Conservation (phyloP, 2,113 vertebrate genomes). For the Hippocampus barbouri region DNA sequence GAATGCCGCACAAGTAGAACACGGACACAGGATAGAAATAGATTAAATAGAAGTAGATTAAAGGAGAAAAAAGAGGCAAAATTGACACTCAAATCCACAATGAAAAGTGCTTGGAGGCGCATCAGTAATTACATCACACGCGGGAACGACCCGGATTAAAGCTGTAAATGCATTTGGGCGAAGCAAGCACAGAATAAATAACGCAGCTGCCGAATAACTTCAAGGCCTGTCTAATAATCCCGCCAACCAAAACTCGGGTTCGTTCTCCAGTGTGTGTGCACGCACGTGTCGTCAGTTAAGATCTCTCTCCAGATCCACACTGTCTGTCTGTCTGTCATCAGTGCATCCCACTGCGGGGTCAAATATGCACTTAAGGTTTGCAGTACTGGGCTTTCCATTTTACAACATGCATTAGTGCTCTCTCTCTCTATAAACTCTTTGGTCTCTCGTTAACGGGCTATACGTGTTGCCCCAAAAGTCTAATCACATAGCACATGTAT, state of each 20-base stretch:
- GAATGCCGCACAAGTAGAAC: constrained; percentile 47
- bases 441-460: no score
- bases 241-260: background rate
- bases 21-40: constrained; percentile 41
- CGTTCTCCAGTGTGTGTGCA: background rate
- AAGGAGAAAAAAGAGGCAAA: constrained; percentile 20
- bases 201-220: background rate
- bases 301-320: constrained; percentile 20
- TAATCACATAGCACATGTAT: no score
- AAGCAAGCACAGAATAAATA: constrained; percentile 6
- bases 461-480: no score
- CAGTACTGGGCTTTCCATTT: background rate
- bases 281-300: background rate
- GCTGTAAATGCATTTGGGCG: constrained; percentile 30
- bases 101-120: constrained; percentile 2
- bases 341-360: constrained; percentile 33
- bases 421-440: background rate
- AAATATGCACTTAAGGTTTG: constrained; percentile 12
- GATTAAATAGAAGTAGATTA: constrained; percentile 47
- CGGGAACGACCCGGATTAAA: constrained; percentile 16
- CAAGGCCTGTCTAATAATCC: background rate
- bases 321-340: constrained; percentile 14
- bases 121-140: constrained; percentile 35
- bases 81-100: constrained; percentile 18
- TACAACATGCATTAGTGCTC: background rate